Conservation (phyloP, 2,113 vertebrate genomes). For the Phalacrocorax carbo region DNA sequence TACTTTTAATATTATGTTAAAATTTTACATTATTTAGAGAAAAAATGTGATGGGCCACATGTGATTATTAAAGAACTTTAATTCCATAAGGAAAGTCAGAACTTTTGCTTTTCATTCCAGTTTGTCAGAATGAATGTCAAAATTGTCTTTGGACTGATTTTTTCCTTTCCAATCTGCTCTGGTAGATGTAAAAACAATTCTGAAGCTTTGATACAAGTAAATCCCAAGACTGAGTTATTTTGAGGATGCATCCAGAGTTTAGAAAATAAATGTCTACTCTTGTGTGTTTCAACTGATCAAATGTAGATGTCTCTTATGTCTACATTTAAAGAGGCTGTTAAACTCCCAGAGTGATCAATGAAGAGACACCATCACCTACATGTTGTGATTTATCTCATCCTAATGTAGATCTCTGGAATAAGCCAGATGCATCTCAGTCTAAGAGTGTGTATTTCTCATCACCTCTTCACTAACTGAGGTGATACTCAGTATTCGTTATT, state of each 20-base stretch:
- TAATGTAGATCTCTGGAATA: neutral
- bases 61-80: neutral
- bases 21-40: neutral
- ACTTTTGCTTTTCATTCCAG: neutral
- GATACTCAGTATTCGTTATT: too few species aligned
- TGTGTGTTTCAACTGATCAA: neutral
- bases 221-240: neutral
- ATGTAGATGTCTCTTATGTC: neutral
- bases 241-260: neutral
- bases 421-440: neutral
- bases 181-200: neutral
- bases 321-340: neutral
- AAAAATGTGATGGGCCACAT: neutral
- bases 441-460: neutral
- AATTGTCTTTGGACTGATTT: neutral
- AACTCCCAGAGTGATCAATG: fast-evolving
- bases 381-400: neutral
- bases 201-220: neutral
- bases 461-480: neutral
- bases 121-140: neutral
- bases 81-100: neutral
- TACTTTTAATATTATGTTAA: neutral
- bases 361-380: neutral
- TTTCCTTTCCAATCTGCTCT: neutral
- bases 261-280: neutral